Base-by-base conservation (phyloP, 2,113 vertebrate genomes). In the Prunella himalayana region DNA sequence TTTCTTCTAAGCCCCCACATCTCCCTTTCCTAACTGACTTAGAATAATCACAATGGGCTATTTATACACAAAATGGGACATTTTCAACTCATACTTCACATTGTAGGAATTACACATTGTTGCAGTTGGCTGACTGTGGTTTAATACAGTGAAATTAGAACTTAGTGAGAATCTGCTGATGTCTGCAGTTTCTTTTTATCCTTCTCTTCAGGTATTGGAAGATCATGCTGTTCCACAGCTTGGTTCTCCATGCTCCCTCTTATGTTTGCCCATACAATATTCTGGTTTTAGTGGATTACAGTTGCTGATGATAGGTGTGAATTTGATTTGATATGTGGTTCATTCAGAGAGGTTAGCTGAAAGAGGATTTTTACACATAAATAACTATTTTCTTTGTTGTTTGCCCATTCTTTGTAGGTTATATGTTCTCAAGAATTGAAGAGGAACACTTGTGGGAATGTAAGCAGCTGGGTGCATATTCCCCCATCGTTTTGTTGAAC, bases 391-490 rank as follows among this genome's bases (percentile, higher is more conserved):
- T 60, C 11, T 45, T 65, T 57, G 51, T 23, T 14, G n/a, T 68
- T 70, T 64, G 37, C 44, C 45, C 39, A 0, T 87, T 82, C 39
- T 91, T 41, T 82, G 39, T 91, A 99, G 99, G 99, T 95, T 99
- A 99, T 16, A 96, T 99, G 96, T 99, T 99, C 94, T 99, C 99
- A 31, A 98, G 99, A 4, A 99, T 99, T 50, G 99, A 99, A 98
- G 99, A 99, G 97, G 99, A 99, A 56, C 99, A 99, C 92, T 95
- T 99, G 92, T 99, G 99, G 99, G 99, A 99, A 64, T 99, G 99
- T 92, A 99, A 99, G 85, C 99, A 99, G 98, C 94, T 99, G 95
- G 99, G 99, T 8, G 99, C 99, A 16, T 99, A 99, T 97, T 99
- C 99, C 30, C 99, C 99, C 76, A 99, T 99, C 3, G 99, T 99